Base-by-base conservation (phyloP, 1,140 invertebrate species). In the Magallana angulata region DNA sequence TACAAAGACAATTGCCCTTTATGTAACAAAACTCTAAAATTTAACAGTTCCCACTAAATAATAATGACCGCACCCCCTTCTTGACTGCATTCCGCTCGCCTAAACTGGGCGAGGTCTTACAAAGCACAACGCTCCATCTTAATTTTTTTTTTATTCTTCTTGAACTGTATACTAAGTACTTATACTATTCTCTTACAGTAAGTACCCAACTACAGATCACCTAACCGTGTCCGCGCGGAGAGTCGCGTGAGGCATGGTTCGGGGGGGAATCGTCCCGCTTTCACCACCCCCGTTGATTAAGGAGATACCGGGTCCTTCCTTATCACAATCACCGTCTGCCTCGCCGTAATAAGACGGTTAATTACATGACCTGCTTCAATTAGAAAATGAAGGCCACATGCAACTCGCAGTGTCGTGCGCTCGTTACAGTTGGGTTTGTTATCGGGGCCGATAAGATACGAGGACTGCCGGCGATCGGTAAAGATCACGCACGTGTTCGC, bases 291-390 rank as follows among this genome's bases (percentile, higher is more conserved):
- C 68, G n/a, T 18, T 71, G 68, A 71, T 71, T 71, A 7, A 76
- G 14, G 68, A 76, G 68, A 76, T 24, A 76, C 12, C 7, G 68
- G 24, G 68, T 30, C 24, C 18, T 30, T 30, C 68, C 24, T 76
- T 76, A 76, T 76, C 68, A 76, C 24, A 36, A 30, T 30, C 68
- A 7, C 68, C 24, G 68, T 76, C 68, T 76, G 68, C 68, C 68
- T 30, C 68, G 14, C 24, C 24, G 24, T 36, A 76, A 76, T 76
- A 76, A 76, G 68, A 76, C 68, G 18, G 68, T 18, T 76, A 76
- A 76, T 76, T 76, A 76, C 68, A 76, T 30, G 68, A 76, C 68
- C 68, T 30, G 68, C 68, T 76, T 76, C 68, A 76, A 76, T 76
- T 76, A 76, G 68, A 76, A 30, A 76, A 76, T 76, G 24, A 76